Percentiles rank a stretch among this genome's conserved stretches.
Evolutionary conservation across 2,888 invertebrate genomes (phyloP).

Genomic region (Timema podura): DNA sequence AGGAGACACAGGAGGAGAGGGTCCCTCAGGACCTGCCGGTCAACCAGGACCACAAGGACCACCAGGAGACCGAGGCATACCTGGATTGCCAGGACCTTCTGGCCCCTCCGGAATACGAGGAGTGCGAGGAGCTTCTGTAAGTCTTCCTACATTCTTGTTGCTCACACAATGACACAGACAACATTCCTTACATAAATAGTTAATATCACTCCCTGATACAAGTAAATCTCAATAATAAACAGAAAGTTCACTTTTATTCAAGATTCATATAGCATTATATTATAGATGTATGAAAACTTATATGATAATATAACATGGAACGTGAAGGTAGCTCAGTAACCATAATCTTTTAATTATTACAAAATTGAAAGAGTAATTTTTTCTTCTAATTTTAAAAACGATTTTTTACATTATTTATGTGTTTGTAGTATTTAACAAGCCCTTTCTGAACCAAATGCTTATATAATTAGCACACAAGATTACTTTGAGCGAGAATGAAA

Average conservation of each 20-base stretch:
- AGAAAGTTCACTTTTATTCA: no score
- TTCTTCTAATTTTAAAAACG: neutral
- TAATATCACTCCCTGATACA: no score
- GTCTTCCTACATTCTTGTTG: no score
- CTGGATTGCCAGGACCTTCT: slow-evolving; percentile 57
- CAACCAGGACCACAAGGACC: slow-evolving; percentile 65
- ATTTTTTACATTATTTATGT: neutral
- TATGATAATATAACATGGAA: neutral
- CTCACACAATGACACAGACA: no score
- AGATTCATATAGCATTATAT: no score
- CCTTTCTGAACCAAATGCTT: no score
- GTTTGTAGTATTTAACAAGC: neutral
- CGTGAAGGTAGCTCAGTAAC: neutral
- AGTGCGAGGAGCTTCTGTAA: slow-evolving; percentile 58
- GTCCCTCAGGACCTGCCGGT: slow-evolving; percentile 65
- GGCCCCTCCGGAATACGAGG: slow-evolving; percentile 64
- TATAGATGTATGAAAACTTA: neutral
- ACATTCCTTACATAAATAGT: no score
- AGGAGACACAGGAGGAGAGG: slow-evolving; percentile 68
- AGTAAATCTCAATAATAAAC: no score
- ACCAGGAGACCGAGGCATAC: slow-evolving; percentile 61
- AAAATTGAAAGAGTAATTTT: slow-evolving; percentile 15
- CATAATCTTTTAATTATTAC: neutral
- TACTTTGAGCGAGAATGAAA: no score
- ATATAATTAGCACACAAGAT: no score